Evolutionary conservation across 1,140 invertebrate species (phyloP).

Genomic region (Panonychus citri): DNA sequence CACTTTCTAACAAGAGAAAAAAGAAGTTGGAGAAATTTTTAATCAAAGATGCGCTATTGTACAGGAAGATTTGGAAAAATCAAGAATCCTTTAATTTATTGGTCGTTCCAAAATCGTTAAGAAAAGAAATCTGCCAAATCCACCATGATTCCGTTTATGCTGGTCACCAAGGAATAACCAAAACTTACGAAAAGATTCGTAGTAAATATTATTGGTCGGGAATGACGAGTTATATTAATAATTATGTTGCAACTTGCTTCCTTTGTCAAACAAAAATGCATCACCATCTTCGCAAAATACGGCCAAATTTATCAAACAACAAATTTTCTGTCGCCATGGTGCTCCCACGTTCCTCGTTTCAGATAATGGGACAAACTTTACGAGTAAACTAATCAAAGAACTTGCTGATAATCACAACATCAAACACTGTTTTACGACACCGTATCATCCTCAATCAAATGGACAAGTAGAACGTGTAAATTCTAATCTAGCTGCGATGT

Average conservation of each 20-base stretch:
- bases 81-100: not conserved
- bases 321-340: not conserved
- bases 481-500: not conserved
- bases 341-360: not conserved
- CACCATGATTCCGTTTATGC: not conserved
- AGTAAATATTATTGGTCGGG: not conserved
- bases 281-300: not conserved
- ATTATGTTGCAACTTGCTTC: not conserved
- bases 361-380: not conserved
- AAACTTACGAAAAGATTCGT: not conserved
- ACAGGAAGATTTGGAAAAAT: not conserved
- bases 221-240: not conserved
- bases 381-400: not conserved
- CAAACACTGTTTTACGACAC: not conserved
- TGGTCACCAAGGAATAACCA: not conserved
- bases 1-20: no score
- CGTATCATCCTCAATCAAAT: not conserved
- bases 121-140: not conserved
- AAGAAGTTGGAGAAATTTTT: not conserved
- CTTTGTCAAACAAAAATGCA: not conserved
- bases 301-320: not conserved
- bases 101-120: not conserved
- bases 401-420: not conserved
- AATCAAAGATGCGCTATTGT: not conserved
- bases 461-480: not conserved